These are phyloP conservation scores for Notodonta ziczac DNA, from an alignment of 2,888 invertebrate genomes.

Conservation along the genomic window DNA sequence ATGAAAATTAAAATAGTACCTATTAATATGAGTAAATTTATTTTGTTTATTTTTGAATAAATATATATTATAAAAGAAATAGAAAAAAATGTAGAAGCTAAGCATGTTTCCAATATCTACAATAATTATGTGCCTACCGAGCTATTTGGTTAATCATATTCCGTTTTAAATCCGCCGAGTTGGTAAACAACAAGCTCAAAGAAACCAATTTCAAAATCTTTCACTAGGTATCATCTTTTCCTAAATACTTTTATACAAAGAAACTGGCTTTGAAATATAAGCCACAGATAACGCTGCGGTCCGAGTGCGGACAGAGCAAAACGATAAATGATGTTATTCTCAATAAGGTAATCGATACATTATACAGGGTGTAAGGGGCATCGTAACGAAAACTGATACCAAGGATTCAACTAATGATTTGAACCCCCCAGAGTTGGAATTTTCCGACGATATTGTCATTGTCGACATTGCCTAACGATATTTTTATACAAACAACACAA, in stretches of 20 bases:
- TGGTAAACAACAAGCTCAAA: conserved; percentile 4
- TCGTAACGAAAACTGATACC: too few species aligned
- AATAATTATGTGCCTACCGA: too few species aligned
- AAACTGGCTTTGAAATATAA: conserved; percentile 39
- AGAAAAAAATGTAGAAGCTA: too few species aligned
- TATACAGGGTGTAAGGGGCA: background rate
- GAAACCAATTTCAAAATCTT: conserved; percentile 28
- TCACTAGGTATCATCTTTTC: conserved; percentile 27
- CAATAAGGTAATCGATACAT: conserved; percentile 36
- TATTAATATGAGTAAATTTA: too few species aligned
- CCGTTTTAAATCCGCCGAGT: conserved; percentile 4
- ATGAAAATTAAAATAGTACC: too few species aligned
- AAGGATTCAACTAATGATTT: too few species aligned
- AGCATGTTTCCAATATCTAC: too few species aligned
- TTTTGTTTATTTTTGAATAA: too few species aligned
- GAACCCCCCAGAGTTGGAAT: too few species aligned
- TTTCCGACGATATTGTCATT: too few species aligned
- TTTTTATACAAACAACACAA: background rate
- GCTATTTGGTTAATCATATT: background rate
- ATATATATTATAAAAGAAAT: too few species aligned
- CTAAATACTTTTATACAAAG: conserved; percentile 20
- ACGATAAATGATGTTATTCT: conserved; percentile 41
- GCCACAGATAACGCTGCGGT: conserved; percentile 30
- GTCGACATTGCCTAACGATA: too few species aligned
- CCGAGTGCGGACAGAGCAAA: conserved; percentile 38